Percentiles rank a stretch among this genome's conserved stretches.
These are phyloP conservation scores for Anguilla megastoma DNA, from an alignment of 2,797 vertebrate species.

Conservation along the genomic window DNA sequence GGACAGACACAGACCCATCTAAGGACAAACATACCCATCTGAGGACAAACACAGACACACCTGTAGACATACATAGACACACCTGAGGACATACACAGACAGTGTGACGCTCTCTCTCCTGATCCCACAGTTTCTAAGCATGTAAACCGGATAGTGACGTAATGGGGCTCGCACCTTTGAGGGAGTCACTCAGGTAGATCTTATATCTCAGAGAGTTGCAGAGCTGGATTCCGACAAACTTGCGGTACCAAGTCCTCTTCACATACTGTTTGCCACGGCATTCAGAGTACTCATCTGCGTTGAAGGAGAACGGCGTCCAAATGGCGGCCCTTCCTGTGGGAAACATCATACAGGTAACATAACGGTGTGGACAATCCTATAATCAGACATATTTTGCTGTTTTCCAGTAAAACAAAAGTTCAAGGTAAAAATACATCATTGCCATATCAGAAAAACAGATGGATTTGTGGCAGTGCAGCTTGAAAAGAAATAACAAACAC, in stretches of 20 bases:
- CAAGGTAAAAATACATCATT: too few relatives aligned
- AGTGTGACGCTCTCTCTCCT: not conserved
- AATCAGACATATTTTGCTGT: too few relatives aligned
- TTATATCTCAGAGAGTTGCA: slow-evolving; percentile 99
- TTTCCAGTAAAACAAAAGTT: too few relatives aligned
- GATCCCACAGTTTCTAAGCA: not conserved
- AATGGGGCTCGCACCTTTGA: slow-evolving; percentile 81
- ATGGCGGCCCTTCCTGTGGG: slow-evolving; percentile 90
- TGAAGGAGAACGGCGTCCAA: slow-evolving; percentile 94
- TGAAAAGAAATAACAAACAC: too few relatives aligned
- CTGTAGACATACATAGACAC: too few relatives aligned
- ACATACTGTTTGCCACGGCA: slow-evolving; percentile 91
- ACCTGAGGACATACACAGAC: too few relatives aligned
- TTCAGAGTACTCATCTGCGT: slow-evolving; percentile 87
- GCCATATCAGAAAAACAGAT: too few relatives aligned
- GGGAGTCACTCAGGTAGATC: slow-evolving; percentile 96
- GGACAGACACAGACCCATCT: not conserved
- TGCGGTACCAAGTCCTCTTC: slow-evolving; percentile 98
- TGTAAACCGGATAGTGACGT: not conserved
- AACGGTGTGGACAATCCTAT: not conserved
- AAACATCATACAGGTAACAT: not conserved
- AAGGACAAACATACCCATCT: too few relatives aligned
- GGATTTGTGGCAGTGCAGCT: too few relatives aligned
- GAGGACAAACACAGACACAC: not conserved
- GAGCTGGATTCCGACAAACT: slow-evolving; percentile 96